Evolutionary conservation across 2,888 invertebrate species (phyloP), one percentile per base, ranked within the genome.

Genomic region (Sepiola atlantica): DNA sequence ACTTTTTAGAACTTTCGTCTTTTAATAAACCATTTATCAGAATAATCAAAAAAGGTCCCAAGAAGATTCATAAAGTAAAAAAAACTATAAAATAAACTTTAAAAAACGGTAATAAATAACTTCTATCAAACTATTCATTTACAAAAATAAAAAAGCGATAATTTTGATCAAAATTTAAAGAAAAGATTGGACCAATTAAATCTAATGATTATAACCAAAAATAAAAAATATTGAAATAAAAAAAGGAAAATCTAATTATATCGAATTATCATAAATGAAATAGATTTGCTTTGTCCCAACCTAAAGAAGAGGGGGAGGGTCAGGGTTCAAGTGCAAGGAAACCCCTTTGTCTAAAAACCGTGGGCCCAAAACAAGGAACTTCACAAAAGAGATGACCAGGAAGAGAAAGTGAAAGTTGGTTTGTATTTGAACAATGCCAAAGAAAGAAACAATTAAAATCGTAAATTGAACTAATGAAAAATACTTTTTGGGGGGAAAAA

Each of bases 371-470:
- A 35, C 45, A 28, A 35, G 92, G 45, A 45, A 54, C 92, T 92
- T 92, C 35, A 18, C 35, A 35, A 35, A 92, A 14, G 21, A 92
- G 35, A 12, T 92, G 55, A 54, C 55, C 92, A 92, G 28, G 28
- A 92, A 92, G 92, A 54, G 55, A 55, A 92, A 92, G 55, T 92
- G 92, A 32, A 92, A 92, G 55, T 92, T 92, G 8, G 12, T 55
- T 92, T 92, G 14, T 35, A 45, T 35, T 92, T 92, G 8, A 92
- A 45, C 92, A 92, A 92, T 35, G 14, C 55, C n/a, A 92, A 92
- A n/a, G n/a, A n/a, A 35, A 92, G 35, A 92, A 32, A 54, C 35
- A 24, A 45, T 92, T 45, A 28, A 24, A 28, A n/a, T 92, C 28
- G 32, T 35, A n/a, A 54, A 35, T 54, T 55, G 77, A 77, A n/a